A percentile compares a stretch with the other conserved stretches of the same genome.
Evolutionary conservation across 2,888 invertebrate genomes (phyloP).

Genomic region (Cylloceria caligata): DNA sequence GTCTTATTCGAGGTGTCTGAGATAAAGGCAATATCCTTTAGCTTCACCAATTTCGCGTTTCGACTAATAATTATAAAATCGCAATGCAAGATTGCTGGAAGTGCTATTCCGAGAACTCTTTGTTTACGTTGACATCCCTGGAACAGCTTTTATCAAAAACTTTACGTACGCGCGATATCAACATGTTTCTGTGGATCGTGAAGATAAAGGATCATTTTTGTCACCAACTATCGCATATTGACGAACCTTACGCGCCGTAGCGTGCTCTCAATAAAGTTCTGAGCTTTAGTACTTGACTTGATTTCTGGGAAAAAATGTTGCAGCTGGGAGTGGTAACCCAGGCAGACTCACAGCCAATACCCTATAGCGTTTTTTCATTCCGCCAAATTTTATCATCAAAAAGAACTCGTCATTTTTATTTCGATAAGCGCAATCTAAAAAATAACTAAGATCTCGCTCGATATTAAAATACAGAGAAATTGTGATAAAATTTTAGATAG

Average conservation of each 20-base stretch:
- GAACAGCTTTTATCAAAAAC: not conserved
- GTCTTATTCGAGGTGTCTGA: not conserved
- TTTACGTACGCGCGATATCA: not conserved
- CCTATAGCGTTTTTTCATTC: not conserved
- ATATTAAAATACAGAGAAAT: no score
- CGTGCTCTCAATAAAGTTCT: not conserved
- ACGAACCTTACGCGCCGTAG: not conserved
- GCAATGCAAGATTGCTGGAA: not conserved
- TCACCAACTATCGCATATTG: not conserved
- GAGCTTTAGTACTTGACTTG: not conserved
- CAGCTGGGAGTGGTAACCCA: not conserved
- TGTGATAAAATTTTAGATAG: not conserved
- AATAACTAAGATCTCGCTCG: no score
- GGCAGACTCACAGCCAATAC: no score
- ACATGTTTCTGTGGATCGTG: not conserved
- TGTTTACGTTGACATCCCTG: not conserved
- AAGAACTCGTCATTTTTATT: not conserved
- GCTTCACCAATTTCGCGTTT: not conserved
- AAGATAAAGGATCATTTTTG: no score
- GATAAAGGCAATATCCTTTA: not conserved
- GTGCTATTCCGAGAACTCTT: slow-evolving; percentile 19
- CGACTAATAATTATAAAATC: not conserved
- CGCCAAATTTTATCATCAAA: not conserved
- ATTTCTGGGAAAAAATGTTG: slow-evolving; percentile 11
- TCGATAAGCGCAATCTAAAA: no score